phyloP scores from a whole-genome alignment of 2,113 vertebrate genomes.

The Leuciscus idus region DNA sequence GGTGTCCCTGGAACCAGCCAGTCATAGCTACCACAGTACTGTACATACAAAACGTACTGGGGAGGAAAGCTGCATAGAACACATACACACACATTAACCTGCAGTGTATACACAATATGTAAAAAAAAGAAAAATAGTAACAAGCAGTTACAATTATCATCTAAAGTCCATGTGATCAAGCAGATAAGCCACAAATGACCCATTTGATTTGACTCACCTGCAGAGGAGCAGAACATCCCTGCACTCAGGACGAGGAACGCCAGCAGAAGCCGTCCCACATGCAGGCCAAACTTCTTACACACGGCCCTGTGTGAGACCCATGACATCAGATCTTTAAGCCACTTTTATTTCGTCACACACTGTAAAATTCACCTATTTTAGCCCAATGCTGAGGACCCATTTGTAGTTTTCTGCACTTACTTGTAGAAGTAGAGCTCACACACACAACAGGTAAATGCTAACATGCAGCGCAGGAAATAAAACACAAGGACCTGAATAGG shows the following conservation, averaged over 20 bases:
- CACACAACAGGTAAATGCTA: slow-evolving; percentile 94
- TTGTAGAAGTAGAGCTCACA: slow-evolving; percentile 99
- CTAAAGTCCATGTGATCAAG: not conserved
- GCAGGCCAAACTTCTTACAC: slow-evolving; percentile 97
- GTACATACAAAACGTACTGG: slow-evolving; percentile 98
- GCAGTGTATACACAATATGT: not conserved
- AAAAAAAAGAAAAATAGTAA: not conserved
- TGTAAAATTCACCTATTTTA: not conserved
- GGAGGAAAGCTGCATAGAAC: slow-evolving; percentile 85
- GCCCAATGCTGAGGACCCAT: not conserved
- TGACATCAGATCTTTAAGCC: not conserved
- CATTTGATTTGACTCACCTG: slow-evolving; percentile 77
- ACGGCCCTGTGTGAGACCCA: slow-evolving; percentile 82
- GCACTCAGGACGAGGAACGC: slow-evolving; percentile 95
- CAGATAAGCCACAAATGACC: not conserved
- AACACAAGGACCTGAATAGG: slow-evolving; percentile 92
- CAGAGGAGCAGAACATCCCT: slow-evolving; percentile 96
- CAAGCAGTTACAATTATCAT: not conserved
- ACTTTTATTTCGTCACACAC: not conserved
- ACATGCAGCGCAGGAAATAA: slow-evolving; percentile 95
- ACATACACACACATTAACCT: slow-evolving; percentile 1
- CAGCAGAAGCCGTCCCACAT: slow-evolving; percentile 93
- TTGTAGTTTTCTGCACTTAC: slow-evolving; percentile 79
- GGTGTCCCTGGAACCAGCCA: slow-evolving; percentile 94
- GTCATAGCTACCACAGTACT: slow-evolving; percentile 92